These are phyloP conservation scores for Drosophila paramelanica DNA, from an alignment of 2,888 invertebrate species.

Conservation along the genomic window DNA sequence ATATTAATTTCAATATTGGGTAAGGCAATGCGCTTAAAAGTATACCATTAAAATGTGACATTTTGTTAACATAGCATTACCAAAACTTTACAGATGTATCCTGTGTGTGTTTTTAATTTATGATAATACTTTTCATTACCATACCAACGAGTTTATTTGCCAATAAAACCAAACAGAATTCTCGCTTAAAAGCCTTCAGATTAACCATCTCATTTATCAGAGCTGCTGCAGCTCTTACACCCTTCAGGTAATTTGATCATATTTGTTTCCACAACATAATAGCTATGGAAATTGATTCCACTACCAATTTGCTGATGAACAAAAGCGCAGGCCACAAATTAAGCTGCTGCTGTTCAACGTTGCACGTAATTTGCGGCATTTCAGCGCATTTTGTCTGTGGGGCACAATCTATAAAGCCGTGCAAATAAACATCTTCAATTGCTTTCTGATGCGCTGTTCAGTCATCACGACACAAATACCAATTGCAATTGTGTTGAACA, in stretches of 20 bases:
- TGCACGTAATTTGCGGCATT: constrained; percentile 38
- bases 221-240: neutral
- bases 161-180: neutral
- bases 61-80: neutral
- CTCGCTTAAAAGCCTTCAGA: neutral
- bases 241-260: constrained; percentile 23
- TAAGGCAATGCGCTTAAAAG: constrained; percentile 8
- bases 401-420: constrained; percentile 7
- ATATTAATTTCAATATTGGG: no score
- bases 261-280: constrained; percentile 19
- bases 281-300: constrained; percentile 30
- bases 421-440: constrained; percentile 25
- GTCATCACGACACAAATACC: constrained; percentile 8
- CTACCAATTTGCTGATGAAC: constrained; percentile 38
- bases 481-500: constrained; percentile 7
- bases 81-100: neutral
- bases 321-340: constrained; percentile 41
- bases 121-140: neutral
- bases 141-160: neutral
- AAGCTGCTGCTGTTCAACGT: constrained; percentile 34
- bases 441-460: constrained; percentile 40
- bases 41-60: constrained; percentile 12
- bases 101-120: neutral
- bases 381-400: neutral
- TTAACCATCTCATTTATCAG: constrained; percentile 8